Conservation (phyloP, 2,888 invertebrate genomes). For the Stenchaetothrips biformis region DNA sequence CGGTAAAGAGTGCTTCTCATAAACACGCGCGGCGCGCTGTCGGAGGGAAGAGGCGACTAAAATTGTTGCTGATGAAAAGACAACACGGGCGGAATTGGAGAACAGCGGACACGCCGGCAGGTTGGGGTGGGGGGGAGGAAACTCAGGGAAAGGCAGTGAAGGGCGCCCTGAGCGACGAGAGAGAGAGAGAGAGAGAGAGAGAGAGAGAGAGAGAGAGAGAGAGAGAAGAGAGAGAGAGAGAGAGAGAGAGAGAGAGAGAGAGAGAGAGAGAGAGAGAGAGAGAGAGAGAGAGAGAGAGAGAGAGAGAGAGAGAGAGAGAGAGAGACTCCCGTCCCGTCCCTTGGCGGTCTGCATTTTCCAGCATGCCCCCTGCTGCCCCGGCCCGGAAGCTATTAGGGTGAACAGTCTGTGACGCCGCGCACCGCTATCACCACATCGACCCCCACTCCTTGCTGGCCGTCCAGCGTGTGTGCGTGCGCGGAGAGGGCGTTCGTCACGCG, state of each 20-base stretch:
- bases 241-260: constrained; percentile 11
- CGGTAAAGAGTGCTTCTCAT: too few species aligned
- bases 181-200: background rate
- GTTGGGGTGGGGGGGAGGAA: too few species aligned
- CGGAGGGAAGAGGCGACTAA: too few species aligned
- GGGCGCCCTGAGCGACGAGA: background rate
- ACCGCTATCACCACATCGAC: background rate
- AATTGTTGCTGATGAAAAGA: too few species aligned
- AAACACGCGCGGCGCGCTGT: too few species aligned
- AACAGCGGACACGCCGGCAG: too few species aligned
- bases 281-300: background rate
- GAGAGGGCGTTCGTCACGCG: background rate
- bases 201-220: background rate
- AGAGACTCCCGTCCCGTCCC: background rate
- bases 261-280: constrained; percentile 10
- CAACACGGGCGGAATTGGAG: too few species aligned
- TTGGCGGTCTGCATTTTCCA: background rate
- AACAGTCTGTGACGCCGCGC: background rate
- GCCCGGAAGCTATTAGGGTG: constrained; percentile 20
- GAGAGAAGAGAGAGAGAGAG: too few species aligned
- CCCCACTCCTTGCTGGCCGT: background rate
- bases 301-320: background rate
- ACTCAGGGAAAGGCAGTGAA: too few species aligned
- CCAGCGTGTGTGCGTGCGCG: background rate
- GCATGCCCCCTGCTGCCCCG: background rate